These are phyloP conservation scores for Hirundo rustica DNA, from an alignment of 2,797 vertebrate species.

Conservation along the genomic window DNA sequence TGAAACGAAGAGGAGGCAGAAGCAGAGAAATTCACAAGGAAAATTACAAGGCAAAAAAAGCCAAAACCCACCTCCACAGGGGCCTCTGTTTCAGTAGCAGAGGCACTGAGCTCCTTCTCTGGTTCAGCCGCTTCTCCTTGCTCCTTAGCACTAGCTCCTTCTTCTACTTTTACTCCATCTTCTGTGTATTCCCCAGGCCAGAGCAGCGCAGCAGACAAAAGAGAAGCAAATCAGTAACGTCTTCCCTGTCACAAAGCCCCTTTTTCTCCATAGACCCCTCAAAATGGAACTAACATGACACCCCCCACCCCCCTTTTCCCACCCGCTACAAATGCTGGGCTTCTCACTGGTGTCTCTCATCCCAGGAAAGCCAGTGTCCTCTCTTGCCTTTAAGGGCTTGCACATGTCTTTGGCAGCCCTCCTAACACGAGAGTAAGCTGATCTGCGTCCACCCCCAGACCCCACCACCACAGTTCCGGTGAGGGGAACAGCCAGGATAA, in stretches of 20 bases:
- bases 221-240: neutral
- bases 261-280: neutral
- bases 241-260: neutral
- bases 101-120: slow-evolving; percentile 70
- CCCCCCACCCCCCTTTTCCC: neutral
- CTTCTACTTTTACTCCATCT: slow-evolving; percentile 78
- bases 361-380: slow-evolving; percentile 66
- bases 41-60: neutral
- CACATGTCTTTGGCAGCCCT: slow-evolving; percentile 72
- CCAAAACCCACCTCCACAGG: slow-evolving; percentile 70
- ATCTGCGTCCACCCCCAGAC: slow-evolving; percentile 72
- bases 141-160: slow-evolving; percentile 72
- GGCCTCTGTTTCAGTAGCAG: slow-evolving; percentile 64
- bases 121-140: slow-evolving; percentile 74
- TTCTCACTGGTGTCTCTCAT: neutral
- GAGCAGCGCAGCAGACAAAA: neutral
- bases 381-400: slow-evolving; percentile 82
- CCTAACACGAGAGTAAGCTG: slow-evolving; percentile 76
- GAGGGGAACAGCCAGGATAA: slow-evolving; percentile 33
- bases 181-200: slow-evolving; percentile 52
- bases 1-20: neutral
- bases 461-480: slow-evolving; percentile 54
- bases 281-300: neutral
- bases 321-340: neutral
- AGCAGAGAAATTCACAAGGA: neutral